Conservation (phyloP, 1,140 invertebrate genomes). For the Pseudomyrmex concolor region DNA sequence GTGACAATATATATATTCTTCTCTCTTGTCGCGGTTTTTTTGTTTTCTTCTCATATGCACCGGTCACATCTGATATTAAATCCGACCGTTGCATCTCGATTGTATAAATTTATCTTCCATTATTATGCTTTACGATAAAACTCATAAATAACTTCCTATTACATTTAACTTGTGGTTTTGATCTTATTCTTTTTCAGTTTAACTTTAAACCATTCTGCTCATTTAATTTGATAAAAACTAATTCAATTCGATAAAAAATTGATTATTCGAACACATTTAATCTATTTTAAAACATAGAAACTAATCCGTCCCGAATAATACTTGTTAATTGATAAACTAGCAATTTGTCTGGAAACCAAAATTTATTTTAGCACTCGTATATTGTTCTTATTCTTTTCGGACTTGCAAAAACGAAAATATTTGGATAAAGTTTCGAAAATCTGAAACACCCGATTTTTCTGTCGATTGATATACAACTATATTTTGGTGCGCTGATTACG, state of each 20-base stretch:
- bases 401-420: neutral
- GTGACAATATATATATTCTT: neutral
- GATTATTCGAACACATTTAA: no score
- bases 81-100: neutral
- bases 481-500: neutral
- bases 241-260: no score
- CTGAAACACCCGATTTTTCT: no score
- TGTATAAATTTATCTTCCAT: neutral
- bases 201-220: no score
- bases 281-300: no score
- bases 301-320: no score
- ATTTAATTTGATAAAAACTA: no score
- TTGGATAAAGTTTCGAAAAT: slow-evolving; percentile 7
- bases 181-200: no score
- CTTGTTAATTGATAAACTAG: neutral
- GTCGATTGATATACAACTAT: no score
- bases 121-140: neutral
- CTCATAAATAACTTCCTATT: no score
- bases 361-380: neutral
- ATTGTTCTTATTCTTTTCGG: no score
- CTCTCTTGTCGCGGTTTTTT: neutral
- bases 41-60: neutral
- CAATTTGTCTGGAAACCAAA: slow-evolving; percentile 18
- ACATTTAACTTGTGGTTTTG: no score
- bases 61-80: slow-evolving; percentile 23